phyloP scores from a whole-genome alignment of 1,140 invertebrate species.

The Probaryconus sp. region DNA sequence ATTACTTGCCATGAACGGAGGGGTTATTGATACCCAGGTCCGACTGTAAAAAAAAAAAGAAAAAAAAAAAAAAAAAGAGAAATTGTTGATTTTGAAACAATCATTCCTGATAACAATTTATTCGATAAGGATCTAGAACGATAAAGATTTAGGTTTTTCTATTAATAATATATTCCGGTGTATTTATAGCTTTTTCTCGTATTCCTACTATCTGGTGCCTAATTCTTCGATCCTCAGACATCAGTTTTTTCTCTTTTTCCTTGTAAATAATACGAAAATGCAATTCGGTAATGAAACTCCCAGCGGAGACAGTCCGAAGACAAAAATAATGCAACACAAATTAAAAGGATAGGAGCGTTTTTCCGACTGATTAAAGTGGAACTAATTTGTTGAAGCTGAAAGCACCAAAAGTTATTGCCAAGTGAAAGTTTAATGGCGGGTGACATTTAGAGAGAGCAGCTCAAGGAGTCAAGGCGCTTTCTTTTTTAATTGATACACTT shows the following conservation, averaged over 20 bases:
- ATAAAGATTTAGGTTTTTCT: constrained; percentile 59
- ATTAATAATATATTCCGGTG: constrained; percentile 60
- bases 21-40: constrained; percentile 11
- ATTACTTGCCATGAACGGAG: too few species aligned
- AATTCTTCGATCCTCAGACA: constrained; percentile 57
- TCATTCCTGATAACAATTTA: constrained; percentile 60
- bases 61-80: constrained; percentile 9
- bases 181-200: constrained; percentile 61
- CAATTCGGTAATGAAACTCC: constrained; percentile 45
- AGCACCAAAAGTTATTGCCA: too few species aligned
- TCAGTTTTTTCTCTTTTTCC: constrained; percentile 51
- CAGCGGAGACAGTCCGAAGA: constrained; percentile 29
- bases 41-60: not conserved
- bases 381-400: constrained; percentile 25
- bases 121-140: constrained; percentile 55
- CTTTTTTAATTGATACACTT: too few species aligned
- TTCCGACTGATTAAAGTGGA: constrained; percentile 4
- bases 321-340: constrained; percentile 26
- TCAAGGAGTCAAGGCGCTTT: constrained; percentile 14
- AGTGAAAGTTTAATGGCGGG: constrained; percentile 21
- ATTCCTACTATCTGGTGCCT: constrained; percentile 63
- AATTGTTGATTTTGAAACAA: constrained; percentile 60
- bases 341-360: constrained; percentile 22
- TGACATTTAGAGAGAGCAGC: too few species aligned
- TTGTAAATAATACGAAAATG: constrained; percentile 46